Base-by-base conservation (phyloP, 2,113 vertebrate genomes). In the Ploceus nigricollis region DNA sequence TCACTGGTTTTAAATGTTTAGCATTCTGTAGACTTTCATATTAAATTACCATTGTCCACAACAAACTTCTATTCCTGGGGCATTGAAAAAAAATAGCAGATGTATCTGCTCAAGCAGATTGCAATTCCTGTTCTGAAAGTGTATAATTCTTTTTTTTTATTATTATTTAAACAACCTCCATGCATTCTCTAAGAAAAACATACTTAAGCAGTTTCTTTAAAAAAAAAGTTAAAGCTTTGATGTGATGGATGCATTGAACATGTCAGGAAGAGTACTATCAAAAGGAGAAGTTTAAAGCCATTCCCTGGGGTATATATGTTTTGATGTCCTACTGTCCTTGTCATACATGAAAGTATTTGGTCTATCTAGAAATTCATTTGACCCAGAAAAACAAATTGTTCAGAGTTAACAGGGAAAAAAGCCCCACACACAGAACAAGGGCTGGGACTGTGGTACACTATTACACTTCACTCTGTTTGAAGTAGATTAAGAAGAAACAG, bases 261-360 rank as follows among this genome's bases (percentile, higher is more conserved):
- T 96, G 97, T 97, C 97, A 97, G 80, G 82, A 96, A 97, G 93
- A 97, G 96, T 97, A 95, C 91, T 97, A 98, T 98, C 97, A 97
- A 98, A 98, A 97, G 72, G 77, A 97, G 64, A 92, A 69, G 61
- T 96, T 96, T 97, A 87, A 97, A 98, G 93, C 77, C 50, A 19
- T 95, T 97, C 96, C 96, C 93, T 73, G 37, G 89, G 94, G 89
- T 89, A 96, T 94, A 93, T 63, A 51, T 82, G 91, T 97, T 97
- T 97, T 98, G 96, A 97, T 97, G 96, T 97, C 94, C 81, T 75
- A 95, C 95, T 98, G 93, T 97, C 97, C 96, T 97, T 97, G 95
- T 94, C 96, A 96, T 82, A 96, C 84, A 97, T 97, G 85, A 97
- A 98, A 98, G 96, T 94, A 87, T 94, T 96, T 93, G 78, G 82